Evolutionary conservation across 2,888 invertebrate species (phyloP).

Genomic region (Blera fallax): DNA sequence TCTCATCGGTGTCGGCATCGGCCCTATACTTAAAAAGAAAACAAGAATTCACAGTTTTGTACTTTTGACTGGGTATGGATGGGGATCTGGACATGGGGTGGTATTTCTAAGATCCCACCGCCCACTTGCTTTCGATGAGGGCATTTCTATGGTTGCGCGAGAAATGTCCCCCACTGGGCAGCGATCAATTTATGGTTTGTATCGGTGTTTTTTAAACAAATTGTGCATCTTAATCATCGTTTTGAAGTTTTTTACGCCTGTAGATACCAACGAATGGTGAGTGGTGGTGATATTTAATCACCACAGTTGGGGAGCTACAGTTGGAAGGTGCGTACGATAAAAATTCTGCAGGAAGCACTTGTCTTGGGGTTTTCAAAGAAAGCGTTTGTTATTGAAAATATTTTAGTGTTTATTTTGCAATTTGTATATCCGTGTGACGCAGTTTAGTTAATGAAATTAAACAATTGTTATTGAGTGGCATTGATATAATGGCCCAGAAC

Average conservation of each 20-base stretch:
- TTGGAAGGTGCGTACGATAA: background rate
- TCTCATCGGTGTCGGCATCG: slow-evolving; percentile 27
- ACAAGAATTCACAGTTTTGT: slow-evolving; percentile 36
- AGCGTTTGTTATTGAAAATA: background rate
- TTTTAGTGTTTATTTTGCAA: slow-evolving; percentile 10
- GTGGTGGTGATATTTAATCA: slow-evolving; percentile 50
- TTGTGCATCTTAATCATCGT: slow-evolving; percentile 57
- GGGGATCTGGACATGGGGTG: slow-evolving; percentile 47
- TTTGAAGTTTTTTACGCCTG: slow-evolving; percentile 24
- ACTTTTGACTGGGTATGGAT: background rate
- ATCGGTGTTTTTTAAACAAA: slow-evolving; percentile 65
- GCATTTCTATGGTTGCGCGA: slow-evolving; percentile 13
- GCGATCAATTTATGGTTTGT: slow-evolving; percentile 59
- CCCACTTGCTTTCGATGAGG: slow-evolving; percentile 49
- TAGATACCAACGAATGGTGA: slow-evolving; percentile 28
- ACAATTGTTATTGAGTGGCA: background rate
- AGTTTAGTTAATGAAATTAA: background rate
- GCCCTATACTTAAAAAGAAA: slow-evolving; percentile 33
- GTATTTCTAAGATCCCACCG: slow-evolving; percentile 58
- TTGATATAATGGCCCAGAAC: background rate
- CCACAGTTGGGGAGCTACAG: slow-evolving; percentile 31
- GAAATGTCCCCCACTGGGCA: slow-evolving; percentile 44
- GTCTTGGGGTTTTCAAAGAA: background rate
- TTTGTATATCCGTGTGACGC: slow-evolving; percentile 4
- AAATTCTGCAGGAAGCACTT: slow-evolving; percentile 10